A percentile compares a stretch with the other conserved stretches of the same genome.
Evolutionary conservation across 2,888 invertebrate genomes (phyloP).

Genomic region (Melinopterus prodromus): DNA sequence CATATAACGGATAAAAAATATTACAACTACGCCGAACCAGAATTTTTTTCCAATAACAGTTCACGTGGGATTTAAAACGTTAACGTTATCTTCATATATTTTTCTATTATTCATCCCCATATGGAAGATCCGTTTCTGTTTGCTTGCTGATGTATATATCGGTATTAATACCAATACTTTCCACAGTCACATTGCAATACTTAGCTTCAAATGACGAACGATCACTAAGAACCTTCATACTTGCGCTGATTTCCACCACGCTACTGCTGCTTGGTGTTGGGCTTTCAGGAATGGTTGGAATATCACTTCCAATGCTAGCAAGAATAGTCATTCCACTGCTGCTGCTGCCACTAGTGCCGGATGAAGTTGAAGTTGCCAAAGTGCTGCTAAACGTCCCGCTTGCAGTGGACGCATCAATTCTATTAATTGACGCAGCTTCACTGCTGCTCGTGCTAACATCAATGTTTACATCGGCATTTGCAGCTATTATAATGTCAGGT

Average conservation of each 20-base stretch:
- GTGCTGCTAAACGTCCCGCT: not conserved
- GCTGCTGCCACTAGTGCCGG: not conserved
- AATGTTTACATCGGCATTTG: not conserved
- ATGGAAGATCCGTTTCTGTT: constrained; percentile 32
- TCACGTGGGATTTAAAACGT: not conserved
- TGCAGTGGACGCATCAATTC: not conserved
- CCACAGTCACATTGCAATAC: constrained; percentile 25
- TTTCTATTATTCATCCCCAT: constrained; percentile 7
- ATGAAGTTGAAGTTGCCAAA: constrained; percentile 9
- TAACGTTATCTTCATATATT: not conserved
- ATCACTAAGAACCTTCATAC: constrained; percentile 30
- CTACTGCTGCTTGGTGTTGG: not conserved
- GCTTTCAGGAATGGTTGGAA: not conserved
- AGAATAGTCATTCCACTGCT: not conserved
- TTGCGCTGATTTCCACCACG: constrained; percentile 8
- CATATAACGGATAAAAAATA: too few relatives aligned
- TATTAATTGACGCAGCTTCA: not conserved
- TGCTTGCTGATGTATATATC: constrained; percentile 23
- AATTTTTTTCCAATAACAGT: not conserved
- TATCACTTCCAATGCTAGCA: not conserved
- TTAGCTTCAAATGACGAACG: constrained; percentile 29
- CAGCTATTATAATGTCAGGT: not conserved
- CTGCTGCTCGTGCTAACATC: not conserved
- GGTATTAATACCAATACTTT: constrained; percentile 28
- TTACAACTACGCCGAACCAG: not conserved